Evolutionary conservation across 2,888 invertebrate species (phyloP).

Genomic region (Philereme transversata): DNA sequence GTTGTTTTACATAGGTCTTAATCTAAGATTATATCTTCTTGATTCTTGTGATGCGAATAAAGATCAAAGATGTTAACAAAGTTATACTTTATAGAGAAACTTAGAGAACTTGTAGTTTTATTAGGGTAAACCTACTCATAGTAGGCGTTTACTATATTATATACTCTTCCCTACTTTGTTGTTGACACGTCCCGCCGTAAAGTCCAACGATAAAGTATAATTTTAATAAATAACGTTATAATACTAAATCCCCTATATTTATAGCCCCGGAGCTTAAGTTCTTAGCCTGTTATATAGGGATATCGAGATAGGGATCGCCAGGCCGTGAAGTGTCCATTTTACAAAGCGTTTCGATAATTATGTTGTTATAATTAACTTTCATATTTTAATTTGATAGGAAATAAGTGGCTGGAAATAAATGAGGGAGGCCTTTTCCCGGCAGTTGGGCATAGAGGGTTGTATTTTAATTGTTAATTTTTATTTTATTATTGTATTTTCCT

Average conservation of each 20-base stretch:
- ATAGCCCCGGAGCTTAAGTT: constrained; percentile 37
- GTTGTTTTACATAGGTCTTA: too few species aligned
- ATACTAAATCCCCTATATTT: constrained; percentile 37
- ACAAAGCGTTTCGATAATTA: neutral
- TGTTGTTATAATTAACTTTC: too few species aligned
- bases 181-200: constrained; percentile 30
- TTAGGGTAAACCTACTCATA: constrained; percentile 15
- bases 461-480: too few species aligned
- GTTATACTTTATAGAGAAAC: constrained; percentile 20
- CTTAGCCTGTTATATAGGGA: constrained; percentile 24
- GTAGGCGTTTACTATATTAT: neutral
- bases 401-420: too few species aligned
- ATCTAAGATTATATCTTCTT: too few species aligned
- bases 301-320: constrained; percentile 31
- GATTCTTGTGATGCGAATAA: too few species aligned
- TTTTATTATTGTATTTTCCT: too few species aligned
- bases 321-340: constrained; percentile 25
- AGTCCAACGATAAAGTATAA: constrained; percentile 36
- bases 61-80: constrained; percentile 12
- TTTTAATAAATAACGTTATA: constrained; percentile 34
- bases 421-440: too few species aligned
- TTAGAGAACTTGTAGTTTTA: constrained; percentile 25
- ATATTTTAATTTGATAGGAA: too few species aligned
- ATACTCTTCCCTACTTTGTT: constrained; percentile 8
- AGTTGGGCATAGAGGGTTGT: too few species aligned